These are phyloP conservation scores for Psittacara wagleri DNA, from an alignment of 2,113 vertebrate genomes.

Conservation along the genomic window DNA sequence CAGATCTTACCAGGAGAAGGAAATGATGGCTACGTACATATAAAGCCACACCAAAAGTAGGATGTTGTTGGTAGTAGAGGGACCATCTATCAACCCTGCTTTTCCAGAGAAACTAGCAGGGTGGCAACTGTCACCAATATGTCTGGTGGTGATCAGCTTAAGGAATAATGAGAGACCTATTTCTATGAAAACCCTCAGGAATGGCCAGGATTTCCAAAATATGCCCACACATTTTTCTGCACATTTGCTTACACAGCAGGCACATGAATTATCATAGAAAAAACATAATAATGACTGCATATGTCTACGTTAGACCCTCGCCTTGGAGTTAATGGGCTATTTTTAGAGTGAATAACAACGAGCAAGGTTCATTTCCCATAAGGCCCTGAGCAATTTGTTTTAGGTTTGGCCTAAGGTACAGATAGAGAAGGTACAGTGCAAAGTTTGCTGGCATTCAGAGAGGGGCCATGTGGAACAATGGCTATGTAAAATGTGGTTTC, in stretches of 20 bases:
- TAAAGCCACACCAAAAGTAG: background rate
- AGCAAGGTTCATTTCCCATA: background rate
- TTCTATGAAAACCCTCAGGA: background rate
- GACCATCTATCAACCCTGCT: background rate
- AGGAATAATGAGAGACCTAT: background rate
- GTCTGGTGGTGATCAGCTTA: background rate
- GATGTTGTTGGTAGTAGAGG: background rate
- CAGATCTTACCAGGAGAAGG: background rate
- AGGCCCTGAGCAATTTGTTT: background rate
- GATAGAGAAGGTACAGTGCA: background rate
- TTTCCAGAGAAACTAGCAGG: background rate
- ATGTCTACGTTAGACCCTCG: background rate
- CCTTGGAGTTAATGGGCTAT: background rate
- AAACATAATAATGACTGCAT: background rate
- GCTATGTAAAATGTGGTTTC: background rate
- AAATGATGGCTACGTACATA: background rate
- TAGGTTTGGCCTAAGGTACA: background rate
- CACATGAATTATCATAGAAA: background rate
- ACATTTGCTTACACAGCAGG: background rate
- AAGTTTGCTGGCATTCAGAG: background rate
- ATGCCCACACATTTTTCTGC: background rate
- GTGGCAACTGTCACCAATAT: background rate
- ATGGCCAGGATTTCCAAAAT: background rate
- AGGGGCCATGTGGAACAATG: background rate
- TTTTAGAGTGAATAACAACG: background rate